phyloP scores from a whole-genome alignment of 2,797 vertebrate genomes.

The Spatula versicolor region DNA sequence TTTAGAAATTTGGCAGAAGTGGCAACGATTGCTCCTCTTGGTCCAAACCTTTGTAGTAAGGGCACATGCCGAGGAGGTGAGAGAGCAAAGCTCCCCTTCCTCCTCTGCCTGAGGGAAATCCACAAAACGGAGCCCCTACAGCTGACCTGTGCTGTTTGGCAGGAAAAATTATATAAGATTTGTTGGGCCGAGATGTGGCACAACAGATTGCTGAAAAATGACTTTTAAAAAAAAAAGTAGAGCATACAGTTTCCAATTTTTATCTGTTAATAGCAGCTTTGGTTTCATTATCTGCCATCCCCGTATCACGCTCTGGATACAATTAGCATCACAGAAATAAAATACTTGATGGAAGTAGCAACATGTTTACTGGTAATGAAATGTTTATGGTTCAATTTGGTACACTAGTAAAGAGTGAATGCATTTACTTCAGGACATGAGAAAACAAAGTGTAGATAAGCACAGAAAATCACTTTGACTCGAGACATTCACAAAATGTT shows the following conservation, averaged over 20 bases:
- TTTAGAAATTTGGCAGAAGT: neutral
- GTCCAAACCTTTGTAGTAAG: neutral
- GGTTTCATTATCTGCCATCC: conserved; percentile 26
- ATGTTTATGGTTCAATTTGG: conserved; percentile 67
- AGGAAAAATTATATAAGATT: neutral
- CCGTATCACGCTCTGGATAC: neutral
- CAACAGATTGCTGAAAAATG: neutral
- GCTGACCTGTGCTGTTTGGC: neutral
- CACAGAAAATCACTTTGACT: neutral
- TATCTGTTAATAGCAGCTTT: conserved; percentile 9
- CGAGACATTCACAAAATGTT: neutral
- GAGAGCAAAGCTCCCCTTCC: neutral
- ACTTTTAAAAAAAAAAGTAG: neutral
- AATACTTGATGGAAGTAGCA: conserved; percentile 29
- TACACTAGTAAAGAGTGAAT: conserved; percentile 48
- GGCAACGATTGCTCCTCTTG: neutral
- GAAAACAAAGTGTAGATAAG: conserved; percentile 32
- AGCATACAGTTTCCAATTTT: neutral
- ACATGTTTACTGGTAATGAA: conserved; percentile 52
- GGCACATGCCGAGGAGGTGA: neutral
- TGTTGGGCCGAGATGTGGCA: neutral
- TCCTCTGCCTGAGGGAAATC: neutral
- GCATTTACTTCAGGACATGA: conserved; percentile 52
- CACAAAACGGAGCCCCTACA: neutral
- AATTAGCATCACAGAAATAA: conserved; percentile 50